Evolutionary conservation across 1,140 invertebrate genomes (phyloP), one percentile per base, ranked within the genome.

Genomic region (Caenorhabditis latens): DNA sequence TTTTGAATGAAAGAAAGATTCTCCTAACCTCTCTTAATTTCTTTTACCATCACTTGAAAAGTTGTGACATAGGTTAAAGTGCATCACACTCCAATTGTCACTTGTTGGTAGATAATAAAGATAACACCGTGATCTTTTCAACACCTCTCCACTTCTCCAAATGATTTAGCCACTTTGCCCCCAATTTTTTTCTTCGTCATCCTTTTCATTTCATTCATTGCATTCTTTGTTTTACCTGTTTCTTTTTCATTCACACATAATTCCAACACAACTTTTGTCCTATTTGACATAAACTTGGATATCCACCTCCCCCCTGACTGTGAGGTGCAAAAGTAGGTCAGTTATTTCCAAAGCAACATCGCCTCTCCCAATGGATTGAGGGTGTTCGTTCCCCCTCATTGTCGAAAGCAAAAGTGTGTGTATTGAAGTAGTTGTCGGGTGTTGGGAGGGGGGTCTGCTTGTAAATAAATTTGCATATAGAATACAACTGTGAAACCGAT

Each of bases 391-490:
- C 19, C 14, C 24, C 71, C 71, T 79, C 71, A 79, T 79, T 50
- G 16, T 79, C 71, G 71, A 79, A 79, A 79, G 71, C 71, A 79
- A 79, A 79, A 79, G 71, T 71, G 65, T 71, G 65, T 46, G n/a
- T 71, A 71, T 71, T 43, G 43, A 79, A 53, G 46, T 79, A 71
- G 21, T 65, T 65, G 63, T 65, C 63, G 32, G 32, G 32, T 32
- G 32, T 32, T 32, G 50, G 9, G 50, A 53, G 50, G 50, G 11
- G 67, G 19, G 4, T 21, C 42, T 71, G 67, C 40, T 50, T 79
- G 71, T 79, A 50, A 50, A 79, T 48, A 50, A 53, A 79, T 79
- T 79, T 79, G 71, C 71, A 79, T 79, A 53, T 11, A 79, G 71
- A 53, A 53, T 79, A 32, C 46, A 79, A 53, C 71, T 79, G 46